phyloP scores from a whole-genome alignment of 2,797 vertebrate genomes.

The Epinephelus malabaricus region DNA sequence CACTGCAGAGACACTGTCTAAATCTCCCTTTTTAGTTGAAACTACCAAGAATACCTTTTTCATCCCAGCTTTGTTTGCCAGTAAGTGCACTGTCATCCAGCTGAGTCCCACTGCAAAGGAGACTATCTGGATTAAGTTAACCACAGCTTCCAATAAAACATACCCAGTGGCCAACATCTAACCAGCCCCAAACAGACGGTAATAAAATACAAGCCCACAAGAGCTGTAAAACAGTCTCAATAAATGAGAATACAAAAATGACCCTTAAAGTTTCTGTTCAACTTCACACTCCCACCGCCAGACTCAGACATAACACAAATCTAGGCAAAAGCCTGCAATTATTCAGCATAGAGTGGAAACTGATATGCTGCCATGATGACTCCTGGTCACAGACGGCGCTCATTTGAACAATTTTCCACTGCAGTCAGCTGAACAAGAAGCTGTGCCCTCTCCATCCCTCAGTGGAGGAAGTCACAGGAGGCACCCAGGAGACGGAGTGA shows the following conservation, averaged over 20 bases:
- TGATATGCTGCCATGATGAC: slow-evolving; percentile 71
- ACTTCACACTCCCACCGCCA: slow-evolving; percentile 49
- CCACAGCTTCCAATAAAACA: slow-evolving; percentile 62
- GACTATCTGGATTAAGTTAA: slow-evolving; percentile 33
- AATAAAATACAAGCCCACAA: slow-evolving; percentile 69
- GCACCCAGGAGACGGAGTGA: slow-evolving; percentile 10
- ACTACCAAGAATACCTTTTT: not conserved
- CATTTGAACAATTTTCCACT: slow-evolving; percentile 74
- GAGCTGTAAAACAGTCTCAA: slow-evolving; percentile 63
- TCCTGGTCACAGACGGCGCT: slow-evolving; percentile 51
- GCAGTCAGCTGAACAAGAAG: slow-evolving; percentile 65
- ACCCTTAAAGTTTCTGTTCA: slow-evolving; percentile 55
- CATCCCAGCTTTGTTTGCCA: slow-evolving; percentile 14
- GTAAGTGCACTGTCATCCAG: slow-evolving; percentile 15
- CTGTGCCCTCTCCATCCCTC: slow-evolving; percentile 56
- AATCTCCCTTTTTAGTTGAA: not conserved
- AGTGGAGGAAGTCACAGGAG: slow-evolving; percentile 13
- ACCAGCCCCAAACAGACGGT: slow-evolving; percentile 57
- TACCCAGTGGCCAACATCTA: slow-evolving; percentile 50
- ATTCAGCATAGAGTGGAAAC: slow-evolving; percentile 73
- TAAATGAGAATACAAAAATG: slow-evolving; percentile 65
- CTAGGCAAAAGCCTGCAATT: slow-evolving; percentile 65
- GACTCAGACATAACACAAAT: slow-evolving; percentile 61
- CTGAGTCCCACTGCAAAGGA: slow-evolving; percentile 24
- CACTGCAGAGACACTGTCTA: not conserved